A percentile compares a stretch with the other conserved stretches of the same genome.
Evolutionary conservation across 2,888 invertebrate genomes (phyloP).

Genomic region (Sceliomorpha sp.): DNA sequence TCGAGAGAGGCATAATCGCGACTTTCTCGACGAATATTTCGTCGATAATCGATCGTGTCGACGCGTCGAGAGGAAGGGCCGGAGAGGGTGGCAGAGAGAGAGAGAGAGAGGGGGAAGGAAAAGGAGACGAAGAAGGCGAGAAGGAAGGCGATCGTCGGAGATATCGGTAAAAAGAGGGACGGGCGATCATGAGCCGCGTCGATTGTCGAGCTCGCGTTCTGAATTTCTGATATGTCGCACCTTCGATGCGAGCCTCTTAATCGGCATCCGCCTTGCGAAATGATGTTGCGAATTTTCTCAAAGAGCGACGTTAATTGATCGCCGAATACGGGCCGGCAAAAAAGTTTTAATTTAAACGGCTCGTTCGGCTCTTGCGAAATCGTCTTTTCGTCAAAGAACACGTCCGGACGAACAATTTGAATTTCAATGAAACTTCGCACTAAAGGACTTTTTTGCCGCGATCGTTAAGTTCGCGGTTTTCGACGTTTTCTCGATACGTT

Average conservation of each 20-base stretch:
- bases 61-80: not conserved
- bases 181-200: constrained; percentile 1
- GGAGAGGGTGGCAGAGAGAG: constrained; percentile 8
- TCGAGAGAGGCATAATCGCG: constrained; percentile 32
- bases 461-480: no score
- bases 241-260: constrained; percentile 13
- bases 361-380: constrained; percentile 16
- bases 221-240: constrained; percentile 46
- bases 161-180: constrained; percentile 17
- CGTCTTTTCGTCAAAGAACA: constrained; percentile 9
- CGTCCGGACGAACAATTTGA: no score
- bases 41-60: constrained; percentile 45
- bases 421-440: no score
- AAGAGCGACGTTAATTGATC: constrained; percentile 39
- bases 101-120: not conserved
- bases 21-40: constrained; percentile 53
- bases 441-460: no score
- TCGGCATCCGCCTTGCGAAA: constrained; percentile 13
- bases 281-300: constrained; percentile 22
- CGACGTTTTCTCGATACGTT: no score
- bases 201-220: constrained; percentile 33
- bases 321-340: constrained; percentile 11
- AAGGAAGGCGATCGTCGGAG: constrained; percentile 1
- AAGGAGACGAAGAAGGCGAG: no score
- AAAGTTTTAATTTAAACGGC: constrained; percentile 36